Conservation (phyloP, 1,140 invertebrate species). For the Drosophila grimshawi region DNA sequence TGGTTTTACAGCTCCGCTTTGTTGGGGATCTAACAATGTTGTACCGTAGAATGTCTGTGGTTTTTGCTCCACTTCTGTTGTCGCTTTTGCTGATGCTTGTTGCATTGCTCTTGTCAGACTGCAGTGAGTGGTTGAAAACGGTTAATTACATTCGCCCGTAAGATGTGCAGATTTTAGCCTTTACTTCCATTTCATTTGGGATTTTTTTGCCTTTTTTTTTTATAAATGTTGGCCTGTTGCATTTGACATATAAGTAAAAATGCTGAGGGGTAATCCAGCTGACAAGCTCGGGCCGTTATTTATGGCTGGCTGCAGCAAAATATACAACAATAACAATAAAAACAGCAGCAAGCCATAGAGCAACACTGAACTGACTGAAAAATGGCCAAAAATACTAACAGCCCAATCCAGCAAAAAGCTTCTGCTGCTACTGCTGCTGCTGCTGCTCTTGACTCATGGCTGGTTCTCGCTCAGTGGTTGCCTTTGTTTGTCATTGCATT, state of each 20-base stretch:
- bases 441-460: constrained; percentile 42
- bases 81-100: constrained; percentile 22
- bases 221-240: constrained; percentile 62
- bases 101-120: constrained; percentile 21
- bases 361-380: constrained; percentile 44
- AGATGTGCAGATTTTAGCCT: constrained; percentile 62
- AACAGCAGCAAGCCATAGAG: not conserved
- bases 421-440: constrained; percentile 10
- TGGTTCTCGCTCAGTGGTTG: constrained; percentile 42
- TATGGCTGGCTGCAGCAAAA: constrained; percentile 54
- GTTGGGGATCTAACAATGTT: constrained; percentile 13
- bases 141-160: constrained; percentile 75
- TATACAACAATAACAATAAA: constrained; percentile 12
- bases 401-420: constrained; percentile 19
- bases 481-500: constrained; percentile 81
- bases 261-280: constrained; percentile 69
- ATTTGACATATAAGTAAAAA: constrained; percentile 66
- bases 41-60: constrained; percentile 44
- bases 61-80: constrained; percentile 28
- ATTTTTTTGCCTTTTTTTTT: not conserved
- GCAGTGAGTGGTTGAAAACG: constrained; percentile 63
- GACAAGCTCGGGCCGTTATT: constrained; percentile 68
- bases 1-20: constrained; percentile 65
- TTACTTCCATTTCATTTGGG: constrained; percentile 9
- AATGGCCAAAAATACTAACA: constrained; percentile 56